Evolutionary conservation across 2,797 vertebrate species (phyloP).

Genomic region (Sebastes oblongus): DNA sequence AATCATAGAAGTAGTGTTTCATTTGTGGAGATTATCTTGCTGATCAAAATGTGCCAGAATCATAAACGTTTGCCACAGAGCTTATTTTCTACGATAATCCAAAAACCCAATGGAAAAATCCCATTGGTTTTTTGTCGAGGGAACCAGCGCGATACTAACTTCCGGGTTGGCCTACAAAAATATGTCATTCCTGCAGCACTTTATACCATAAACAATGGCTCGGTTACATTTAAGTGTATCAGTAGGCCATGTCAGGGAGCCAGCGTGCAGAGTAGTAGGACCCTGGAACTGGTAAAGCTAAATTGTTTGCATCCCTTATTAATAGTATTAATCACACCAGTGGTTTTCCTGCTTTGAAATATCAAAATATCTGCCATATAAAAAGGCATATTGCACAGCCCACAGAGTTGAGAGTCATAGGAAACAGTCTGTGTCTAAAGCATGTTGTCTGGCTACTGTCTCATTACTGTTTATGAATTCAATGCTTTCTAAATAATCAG

Average conservation of each 20-base stretch:
- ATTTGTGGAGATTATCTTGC: too few relatives aligned
- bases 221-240: background rate
- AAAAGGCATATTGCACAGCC: background rate
- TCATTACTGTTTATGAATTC: slow-evolving; percentile 3
- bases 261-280: background rate
- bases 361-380: background rate
- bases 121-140: too few relatives aligned
- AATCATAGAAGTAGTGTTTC: background rate
- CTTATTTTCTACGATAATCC: too few relatives aligned
- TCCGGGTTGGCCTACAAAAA: too few relatives aligned
- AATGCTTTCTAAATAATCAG: background rate
- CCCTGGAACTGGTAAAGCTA: background rate
- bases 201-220: background rate
- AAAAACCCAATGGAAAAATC: too few relatives aligned
- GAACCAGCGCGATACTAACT: rapidly evolving
- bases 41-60: too few relatives aligned
- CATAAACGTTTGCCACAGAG: too few relatives aligned
- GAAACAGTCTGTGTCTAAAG: background rate
- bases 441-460: background rate
- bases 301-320: background rate
- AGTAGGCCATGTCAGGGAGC: background rate
- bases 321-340: background rate
- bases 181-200: too few relatives aligned
- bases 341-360: background rate
- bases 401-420: background rate